These are phyloP conservation scores for Camptogramma bilineatum DNA, from an alignment of 2,888 invertebrate species.

Conservation along the genomic window DNA sequence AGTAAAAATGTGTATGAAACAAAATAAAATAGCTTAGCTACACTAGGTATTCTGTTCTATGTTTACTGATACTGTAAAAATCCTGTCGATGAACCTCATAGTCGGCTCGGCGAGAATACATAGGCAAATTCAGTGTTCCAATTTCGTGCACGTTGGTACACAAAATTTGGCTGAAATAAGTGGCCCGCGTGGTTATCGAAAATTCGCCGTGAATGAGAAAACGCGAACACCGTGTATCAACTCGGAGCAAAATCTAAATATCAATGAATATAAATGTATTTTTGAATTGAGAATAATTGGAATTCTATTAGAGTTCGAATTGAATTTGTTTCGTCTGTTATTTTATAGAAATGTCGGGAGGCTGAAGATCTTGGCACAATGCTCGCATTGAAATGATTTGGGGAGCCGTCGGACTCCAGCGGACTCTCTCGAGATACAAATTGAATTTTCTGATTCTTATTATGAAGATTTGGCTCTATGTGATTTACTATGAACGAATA, in stretches of 20 bases:
- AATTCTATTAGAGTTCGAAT: conserved; percentile 39
- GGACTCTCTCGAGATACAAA: conserved; percentile 18
- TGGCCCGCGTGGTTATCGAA: conserved; percentile 67
- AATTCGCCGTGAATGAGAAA: conserved; percentile 55
- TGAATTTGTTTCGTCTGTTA: conserved; percentile 33
- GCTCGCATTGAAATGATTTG: conserved; percentile 30
- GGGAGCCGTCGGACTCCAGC: conserved; percentile 7
- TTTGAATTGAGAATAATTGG: conserved; percentile 44
- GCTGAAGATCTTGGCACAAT: conserved; percentile 25
- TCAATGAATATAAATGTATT: conserved; percentile 48
- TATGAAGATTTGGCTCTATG: conserved; percentile 7
- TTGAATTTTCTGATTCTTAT: conserved; percentile 23
- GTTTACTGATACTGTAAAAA: conserved; percentile 42
- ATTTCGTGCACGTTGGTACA: conserved; percentile 68
- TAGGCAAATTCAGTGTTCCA: conserved; percentile 54
- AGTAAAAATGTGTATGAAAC: neutral
- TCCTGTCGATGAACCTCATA: conserved; percentile 40
- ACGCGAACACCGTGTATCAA: conserved; percentile 52
- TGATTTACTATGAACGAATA: conserved; percentile 12
- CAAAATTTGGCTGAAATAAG: conserved; percentile 71
- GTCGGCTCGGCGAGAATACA: conserved; percentile 34
- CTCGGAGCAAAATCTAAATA: conserved; percentile 46
- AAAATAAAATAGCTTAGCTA: neutral
- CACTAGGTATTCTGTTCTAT: conserved; percentile 13
- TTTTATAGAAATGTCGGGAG: conserved; percentile 34